These are phyloP conservation scores for Drosophila bocki DNA, from an alignment of 1,140 invertebrate genomes.

Conservation along the genomic window DNA sequence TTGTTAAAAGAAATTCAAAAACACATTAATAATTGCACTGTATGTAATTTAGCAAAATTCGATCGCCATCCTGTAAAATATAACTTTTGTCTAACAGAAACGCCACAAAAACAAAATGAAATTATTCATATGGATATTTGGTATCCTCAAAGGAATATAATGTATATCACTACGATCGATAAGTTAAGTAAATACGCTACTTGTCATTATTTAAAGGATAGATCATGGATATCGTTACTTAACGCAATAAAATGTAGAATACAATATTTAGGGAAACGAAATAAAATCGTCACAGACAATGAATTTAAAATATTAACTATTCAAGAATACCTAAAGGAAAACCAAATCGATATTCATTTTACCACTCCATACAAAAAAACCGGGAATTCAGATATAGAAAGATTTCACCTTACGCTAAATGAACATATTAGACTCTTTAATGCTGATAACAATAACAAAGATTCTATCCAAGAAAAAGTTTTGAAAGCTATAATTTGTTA, in stretches of 20 bases:
- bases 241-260: conserved; percentile 25
- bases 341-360: not conserved
- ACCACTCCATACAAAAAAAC: not conserved
- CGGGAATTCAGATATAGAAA: too few species aligned
- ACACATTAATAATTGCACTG: not conserved
- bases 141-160: too few species aligned
- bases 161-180: not conserved
- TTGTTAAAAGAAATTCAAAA: not conserved
- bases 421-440: too few species aligned
- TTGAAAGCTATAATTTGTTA: too few species aligned
- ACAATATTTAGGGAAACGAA: conserved; percentile 22
- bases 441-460: too few species aligned
- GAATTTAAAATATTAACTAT: not conserved
- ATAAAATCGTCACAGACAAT: conserved; percentile 19
- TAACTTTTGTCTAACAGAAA: not conserved
- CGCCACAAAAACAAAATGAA: not conserved
- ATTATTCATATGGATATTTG: not conserved
- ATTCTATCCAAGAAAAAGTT: too few species aligned
- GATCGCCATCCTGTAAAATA: not conserved
- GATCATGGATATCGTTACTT: not conserved
- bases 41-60: not conserved
- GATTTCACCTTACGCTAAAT: too few species aligned
- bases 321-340: not conserved
- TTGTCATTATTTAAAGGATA: not conserved
- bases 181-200: not conserved